Evolutionary conservation across 2,113 vertebrate species (phyloP).

Genomic region (Sylvietta virens): DNA sequence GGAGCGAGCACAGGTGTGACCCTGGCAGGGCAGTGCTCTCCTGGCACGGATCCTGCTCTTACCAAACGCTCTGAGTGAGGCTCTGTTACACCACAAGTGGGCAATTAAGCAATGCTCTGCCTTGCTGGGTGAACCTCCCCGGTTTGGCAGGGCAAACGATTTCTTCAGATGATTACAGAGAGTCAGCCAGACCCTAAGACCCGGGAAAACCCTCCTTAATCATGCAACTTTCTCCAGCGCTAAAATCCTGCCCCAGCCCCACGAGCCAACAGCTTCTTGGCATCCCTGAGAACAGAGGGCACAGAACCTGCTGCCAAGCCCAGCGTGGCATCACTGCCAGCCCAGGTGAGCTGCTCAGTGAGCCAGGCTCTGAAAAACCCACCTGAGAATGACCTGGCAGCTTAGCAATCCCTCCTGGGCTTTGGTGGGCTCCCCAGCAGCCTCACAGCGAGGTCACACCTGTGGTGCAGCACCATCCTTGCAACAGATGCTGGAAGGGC

Average conservation of each 20-base stretch:
- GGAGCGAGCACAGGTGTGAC: neutral
- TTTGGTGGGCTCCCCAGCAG: rapidly evolving
- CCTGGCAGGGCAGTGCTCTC: neutral
- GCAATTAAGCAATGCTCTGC: neutral
- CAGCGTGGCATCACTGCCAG: rapidly evolving
- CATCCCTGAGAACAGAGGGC: neutral
- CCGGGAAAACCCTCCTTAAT: neutral
- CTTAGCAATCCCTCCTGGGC: neutral
- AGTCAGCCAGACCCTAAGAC: neutral
- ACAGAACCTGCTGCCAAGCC: neutral
- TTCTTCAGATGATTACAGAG: neutral
- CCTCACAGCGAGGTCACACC: neutral
- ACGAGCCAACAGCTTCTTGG: neutral
- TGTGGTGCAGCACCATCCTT: neutral
- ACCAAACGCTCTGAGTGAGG: rapidly evolving
- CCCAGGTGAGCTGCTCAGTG: neutral
- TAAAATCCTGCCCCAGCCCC: neutral
- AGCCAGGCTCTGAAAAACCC: neutral
- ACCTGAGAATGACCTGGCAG: neutral
- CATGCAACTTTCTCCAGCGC: neutral
- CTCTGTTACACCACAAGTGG: rapidly evolving
- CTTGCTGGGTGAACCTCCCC: rapidly evolving
- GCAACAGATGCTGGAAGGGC: neutral
- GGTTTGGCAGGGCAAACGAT: neutral
- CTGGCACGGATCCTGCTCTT: neutral